A percentile compares a stretch with the other conserved stretches of the same genome.
These are phyloP conservation scores for Columba guinea DNA, from an alignment of 2,797 vertebrate species.

Conservation along the genomic window DNA sequence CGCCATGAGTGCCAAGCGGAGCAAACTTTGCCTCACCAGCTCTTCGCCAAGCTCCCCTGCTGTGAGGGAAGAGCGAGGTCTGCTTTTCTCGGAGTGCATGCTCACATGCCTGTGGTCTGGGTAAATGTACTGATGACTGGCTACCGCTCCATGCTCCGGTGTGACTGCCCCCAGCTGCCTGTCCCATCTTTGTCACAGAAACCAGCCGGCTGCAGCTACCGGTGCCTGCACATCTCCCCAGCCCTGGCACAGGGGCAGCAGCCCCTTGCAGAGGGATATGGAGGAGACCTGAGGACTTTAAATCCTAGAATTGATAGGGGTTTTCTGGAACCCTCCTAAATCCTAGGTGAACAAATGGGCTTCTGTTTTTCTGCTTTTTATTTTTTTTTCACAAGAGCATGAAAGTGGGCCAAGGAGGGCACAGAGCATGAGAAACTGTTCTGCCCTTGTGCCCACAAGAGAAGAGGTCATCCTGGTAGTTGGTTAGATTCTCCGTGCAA, in stretches of 20 bases:
- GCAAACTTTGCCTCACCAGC: rapidly evolving
- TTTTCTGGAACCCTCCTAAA: not conserved
- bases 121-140: not conserved
- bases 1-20: rapidly evolving
- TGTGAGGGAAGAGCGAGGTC: not conserved
- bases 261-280: not conserved
- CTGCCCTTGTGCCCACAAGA: not conserved
- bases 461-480: not conserved
- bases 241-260: not conserved
- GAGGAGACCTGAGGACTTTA: not conserved
- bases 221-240: not conserved
- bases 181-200: not conserved
- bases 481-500: not conserved
- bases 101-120: not conserved
- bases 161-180: rapidly evolving
- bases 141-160: rapidly evolving
- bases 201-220: rapidly evolving
- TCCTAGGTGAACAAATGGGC: not conserved
- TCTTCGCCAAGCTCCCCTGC: not conserved
- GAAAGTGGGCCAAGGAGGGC: not conserved
- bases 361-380: not conserved
- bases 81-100: not conserved
- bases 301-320: not conserved
- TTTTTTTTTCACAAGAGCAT: not conserved
- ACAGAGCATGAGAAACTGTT: not conserved